A percentile compares a stretch with the other conserved stretches of the same genome.
Evolutionary conservation across 2,888 invertebrate genomes (phyloP).

Genomic region (Stenodera caucasica): DNA sequence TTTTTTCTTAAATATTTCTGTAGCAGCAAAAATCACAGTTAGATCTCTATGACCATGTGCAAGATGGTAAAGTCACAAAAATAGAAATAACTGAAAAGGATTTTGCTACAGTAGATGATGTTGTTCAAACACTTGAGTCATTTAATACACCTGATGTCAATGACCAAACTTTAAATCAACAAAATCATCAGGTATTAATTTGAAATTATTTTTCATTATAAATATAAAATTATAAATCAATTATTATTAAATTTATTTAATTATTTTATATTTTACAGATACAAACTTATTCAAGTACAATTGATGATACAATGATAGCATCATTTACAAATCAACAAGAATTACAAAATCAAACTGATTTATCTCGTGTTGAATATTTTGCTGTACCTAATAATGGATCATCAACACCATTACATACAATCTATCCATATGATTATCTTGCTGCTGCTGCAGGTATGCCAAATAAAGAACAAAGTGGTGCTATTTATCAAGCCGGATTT

Average conservation of each 20-base stretch:
- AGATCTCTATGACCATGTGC: slow-evolving; percentile 48
- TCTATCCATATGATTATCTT: slow-evolving; percentile 55
- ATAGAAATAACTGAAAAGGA: slow-evolving; percentile 47
- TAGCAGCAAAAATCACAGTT: slow-evolving; percentile 47
- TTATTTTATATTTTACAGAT: slow-evolving; percentile 39
- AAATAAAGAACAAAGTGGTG: slow-evolving; percentile 47
- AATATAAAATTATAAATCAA: slow-evolving; percentile 10
- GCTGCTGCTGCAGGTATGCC: slow-evolving; percentile 52
- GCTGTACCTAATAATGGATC: slow-evolving; percentile 51
- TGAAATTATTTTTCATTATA: slow-evolving; percentile 14
- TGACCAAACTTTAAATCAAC: slow-evolving; percentile 53
- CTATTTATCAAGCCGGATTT: slow-evolving; percentile 53
- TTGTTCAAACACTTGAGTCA: slow-evolving; percentile 56
- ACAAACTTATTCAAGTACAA: slow-evolving; percentile 49
- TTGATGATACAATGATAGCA: slow-evolving; percentile 55
- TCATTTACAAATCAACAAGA: slow-evolving; percentile 52
- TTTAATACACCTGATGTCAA: slow-evolving; percentile 59
- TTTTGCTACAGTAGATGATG: slow-evolving; percentile 52
- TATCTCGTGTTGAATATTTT: slow-evolving; percentile 56
- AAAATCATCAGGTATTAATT: slow-evolving; percentile 45
- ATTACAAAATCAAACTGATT: slow-evolving; percentile 47
- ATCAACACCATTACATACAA: slow-evolving; percentile 51
- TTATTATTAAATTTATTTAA: not conserved
- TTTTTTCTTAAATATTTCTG: slow-evolving; percentile 15
- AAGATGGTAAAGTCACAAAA: slow-evolving; percentile 44